Evolutionary conservation across 1,140 invertebrate species (phyloP), one percentile per base, ranked within the genome.

Genomic region (Eumaeus atala): DNA sequence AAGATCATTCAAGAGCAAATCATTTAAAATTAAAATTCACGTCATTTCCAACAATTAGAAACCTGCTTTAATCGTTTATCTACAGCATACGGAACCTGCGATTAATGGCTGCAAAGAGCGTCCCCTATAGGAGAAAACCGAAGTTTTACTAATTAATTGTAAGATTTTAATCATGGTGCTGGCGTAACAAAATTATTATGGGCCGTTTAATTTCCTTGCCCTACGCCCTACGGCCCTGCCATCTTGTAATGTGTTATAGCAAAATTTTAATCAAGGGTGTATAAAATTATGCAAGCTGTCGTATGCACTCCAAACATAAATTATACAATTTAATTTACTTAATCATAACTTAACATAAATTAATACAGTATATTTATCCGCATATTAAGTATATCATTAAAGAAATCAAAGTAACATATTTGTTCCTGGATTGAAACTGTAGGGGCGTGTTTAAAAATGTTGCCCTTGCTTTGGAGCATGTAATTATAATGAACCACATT

Each of bases 191-290:
- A 83, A 84, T 86, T 81, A 82, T 84, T 78, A 86, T 83, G 72
- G 80, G 66, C 70, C 74, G 80, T 78, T 86, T 86, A 86, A 86
- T 86, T 86, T 82, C 69, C 70, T 76, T 77, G 74, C 71, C 77
- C 77, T 75, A 64, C 77, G 68, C 77, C 80, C 78, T 82, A 67
- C 65, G 74, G 74, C 77, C 21, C 21, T 55, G 76, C 72, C 75
- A 73, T 70, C 64, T 50, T 51, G 62, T 81, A 85, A 86, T 81
- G 77, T 80, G 75, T 80, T 75, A 84, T 77, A 77, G 73, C 73
- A 67, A 84, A 84, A 86, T 83, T 86, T 81, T 86, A 86, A 86
- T 86, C 77, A 83, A 80, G 80, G 79, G 80, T 72, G 77, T 86
- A 74, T 80, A 71, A 62, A 71, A 84, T 84, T 86, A 84, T 86